phyloP scores from a whole-genome alignment of 2,888 invertebrate genomes.

The Vanessa cardui region DNA sequence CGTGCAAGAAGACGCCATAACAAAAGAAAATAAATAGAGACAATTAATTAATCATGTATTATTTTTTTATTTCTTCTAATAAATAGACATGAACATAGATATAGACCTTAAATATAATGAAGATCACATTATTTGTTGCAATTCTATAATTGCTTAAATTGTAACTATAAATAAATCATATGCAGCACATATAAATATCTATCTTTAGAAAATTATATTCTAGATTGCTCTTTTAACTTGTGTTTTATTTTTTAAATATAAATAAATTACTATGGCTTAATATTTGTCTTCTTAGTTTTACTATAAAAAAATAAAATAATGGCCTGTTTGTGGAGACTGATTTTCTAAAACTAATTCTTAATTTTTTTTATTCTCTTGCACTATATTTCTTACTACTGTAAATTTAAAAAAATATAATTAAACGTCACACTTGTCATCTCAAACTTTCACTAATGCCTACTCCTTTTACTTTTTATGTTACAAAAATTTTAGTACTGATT shows the following conservation, averaged over 20 bases:
- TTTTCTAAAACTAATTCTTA: slow-evolving; percentile 78
- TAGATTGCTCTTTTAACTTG: no score
- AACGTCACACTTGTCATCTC: no score
- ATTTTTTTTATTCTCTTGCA: slow-evolving; percentile 42
- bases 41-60: no score
- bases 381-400: slow-evolving; percentile 1
- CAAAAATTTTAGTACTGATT: not conserved
- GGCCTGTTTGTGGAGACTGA: slow-evolving; percentile 82
- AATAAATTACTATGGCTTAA: slow-evolving; percentile 45
- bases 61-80: no score
- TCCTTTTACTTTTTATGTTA: not conserved
- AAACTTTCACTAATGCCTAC: not conserved
- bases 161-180: no score
- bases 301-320: slow-evolving; percentile 63
- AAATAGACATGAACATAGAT: no score
- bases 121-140: no score
- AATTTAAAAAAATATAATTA: not conserved
- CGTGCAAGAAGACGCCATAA: no score
- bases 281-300: slow-evolving; percentile 51
- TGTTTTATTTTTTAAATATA: not conserved
- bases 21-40: no score
- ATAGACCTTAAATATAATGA: no score
- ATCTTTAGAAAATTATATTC: not conserved
- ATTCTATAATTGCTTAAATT: no score
- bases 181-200: not conserved